Evolutionary conservation across 1,140 invertebrate genomes (phyloP).

Genomic region (Eriosoma lanigerum): DNA sequence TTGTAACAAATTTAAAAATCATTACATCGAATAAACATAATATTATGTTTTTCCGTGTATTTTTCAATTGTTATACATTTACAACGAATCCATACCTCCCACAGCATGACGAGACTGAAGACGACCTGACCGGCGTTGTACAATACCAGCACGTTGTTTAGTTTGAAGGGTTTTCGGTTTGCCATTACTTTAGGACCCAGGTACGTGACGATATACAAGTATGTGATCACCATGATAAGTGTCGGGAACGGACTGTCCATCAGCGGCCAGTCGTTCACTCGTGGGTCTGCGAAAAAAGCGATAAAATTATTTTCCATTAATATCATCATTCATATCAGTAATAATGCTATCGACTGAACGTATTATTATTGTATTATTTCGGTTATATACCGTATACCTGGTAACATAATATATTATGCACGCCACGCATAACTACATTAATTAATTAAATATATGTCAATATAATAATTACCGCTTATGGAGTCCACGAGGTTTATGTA

Average conservation of each 20-base stretch:
- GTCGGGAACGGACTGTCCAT: conserved; percentile 89
- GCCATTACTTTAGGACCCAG: conserved; percentile 85
- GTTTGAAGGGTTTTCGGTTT: conserved; percentile 81
- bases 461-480: conserved; percentile 58
- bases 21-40: too few relatives aligned
- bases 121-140: conserved; percentile 90
- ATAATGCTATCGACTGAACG: too few relatives aligned
- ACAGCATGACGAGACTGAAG: conserved; percentile 83
- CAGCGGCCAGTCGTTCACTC: conserved; percentile 86
- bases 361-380: too few relatives aligned
- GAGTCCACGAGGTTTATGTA: conserved; percentile 60
- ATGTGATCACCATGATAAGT: conserved; percentile 75
- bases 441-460: too few relatives aligned
- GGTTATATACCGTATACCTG: too few relatives aligned
- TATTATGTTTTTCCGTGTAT: too few relatives aligned
- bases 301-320: conserved; percentile 11
- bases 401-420: too few relatives aligned
- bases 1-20: too few relatives aligned
- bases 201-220: conserved; percentile 78
- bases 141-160: conserved; percentile 75
- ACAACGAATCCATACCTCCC: conserved; percentile 70
- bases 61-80: too few relatives aligned
- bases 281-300: conserved; percentile 69
- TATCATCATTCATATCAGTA: too few relatives aligned
- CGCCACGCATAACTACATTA: too few relatives aligned